Evolutionary conservation across 2,888 invertebrate species (phyloP).

Genomic region (Phoronis australis): DNA sequence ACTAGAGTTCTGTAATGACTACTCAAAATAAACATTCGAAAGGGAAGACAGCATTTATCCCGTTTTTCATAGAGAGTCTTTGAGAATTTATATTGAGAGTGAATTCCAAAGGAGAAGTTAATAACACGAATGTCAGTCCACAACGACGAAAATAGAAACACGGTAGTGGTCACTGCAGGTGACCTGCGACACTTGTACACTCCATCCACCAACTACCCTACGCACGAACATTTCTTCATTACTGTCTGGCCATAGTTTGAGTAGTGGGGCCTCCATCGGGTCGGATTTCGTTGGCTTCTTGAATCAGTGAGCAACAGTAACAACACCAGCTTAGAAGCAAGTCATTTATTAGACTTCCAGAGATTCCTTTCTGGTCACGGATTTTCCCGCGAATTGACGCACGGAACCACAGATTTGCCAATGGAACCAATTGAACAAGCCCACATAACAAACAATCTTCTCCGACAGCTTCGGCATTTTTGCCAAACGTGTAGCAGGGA

Average conservation of each 20-base stretch:
- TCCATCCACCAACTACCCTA: no score
- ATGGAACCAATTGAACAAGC: conserved; percentile 12
- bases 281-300: conserved; percentile 15
- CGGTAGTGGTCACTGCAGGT: no score
- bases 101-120: no score
- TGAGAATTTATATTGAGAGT: no score
- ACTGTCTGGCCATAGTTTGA: conserved; percentile 1
- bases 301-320: conserved; percentile 14
- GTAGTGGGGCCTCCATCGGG: background rate
- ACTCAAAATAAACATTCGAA: no score
- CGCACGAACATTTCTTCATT: no score
- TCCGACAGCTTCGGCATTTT: conserved; percentile 21
- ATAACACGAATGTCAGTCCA: no score
- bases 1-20: no score
- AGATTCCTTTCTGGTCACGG: conserved; percentile 18
- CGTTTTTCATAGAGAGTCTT: no score
- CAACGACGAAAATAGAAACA: no score
- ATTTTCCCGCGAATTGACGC: conserved; percentile 15
- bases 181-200: no score
- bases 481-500: conserved; percentile 24
- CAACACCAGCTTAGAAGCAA: conserved; percentile 15
- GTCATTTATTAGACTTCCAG: conserved; percentile 14
- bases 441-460: conserved; percentile 20
- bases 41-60: no score
- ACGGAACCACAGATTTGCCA: conserved; percentile 12